Percentiles rank a stretch among this genome's conserved stretches.
Conservation (phyloP, 2,113 vertebrate species). For the Cromileptes altivelis region DNA sequence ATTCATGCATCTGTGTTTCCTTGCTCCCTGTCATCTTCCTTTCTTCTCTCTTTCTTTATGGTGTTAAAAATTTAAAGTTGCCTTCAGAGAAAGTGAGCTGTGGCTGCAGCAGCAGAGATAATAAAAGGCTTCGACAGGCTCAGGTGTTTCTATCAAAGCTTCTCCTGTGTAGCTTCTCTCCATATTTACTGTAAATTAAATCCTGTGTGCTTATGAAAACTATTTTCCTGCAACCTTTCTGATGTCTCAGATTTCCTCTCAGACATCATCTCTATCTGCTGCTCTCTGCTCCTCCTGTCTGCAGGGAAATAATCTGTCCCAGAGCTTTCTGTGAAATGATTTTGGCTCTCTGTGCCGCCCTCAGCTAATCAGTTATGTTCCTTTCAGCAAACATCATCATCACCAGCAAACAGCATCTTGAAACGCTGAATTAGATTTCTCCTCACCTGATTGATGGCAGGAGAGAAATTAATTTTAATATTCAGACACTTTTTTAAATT, state of each 20-base stretch:
- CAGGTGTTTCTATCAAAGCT: neutral
- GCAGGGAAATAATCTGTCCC: neutral
- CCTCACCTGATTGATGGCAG: neutral
- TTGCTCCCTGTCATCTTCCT: neutral
- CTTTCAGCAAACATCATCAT: conserved; percentile 22
- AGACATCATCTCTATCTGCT: neutral
- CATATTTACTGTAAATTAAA: neutral
- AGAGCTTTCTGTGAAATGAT: neutral
- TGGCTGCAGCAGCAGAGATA: neutral
- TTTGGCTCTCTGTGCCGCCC: neutral
- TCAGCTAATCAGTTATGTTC: neutral
- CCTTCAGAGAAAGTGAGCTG: neutral
- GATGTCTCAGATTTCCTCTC: neutral
- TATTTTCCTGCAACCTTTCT: neutral
- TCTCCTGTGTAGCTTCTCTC: neutral
- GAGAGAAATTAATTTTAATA: neutral
- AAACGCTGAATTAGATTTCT: neutral
- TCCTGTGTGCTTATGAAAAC: neutral
- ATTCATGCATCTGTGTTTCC: neutral
- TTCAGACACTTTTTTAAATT: neutral
- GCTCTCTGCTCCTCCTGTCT: neutral
- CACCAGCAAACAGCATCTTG: neutral
- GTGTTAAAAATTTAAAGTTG: neutral
- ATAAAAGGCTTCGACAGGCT: neutral
- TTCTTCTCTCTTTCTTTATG: neutral